Base-by-base conservation (phyloP, 2,888 invertebrate species). In the Drosophila borborema region DNA sequence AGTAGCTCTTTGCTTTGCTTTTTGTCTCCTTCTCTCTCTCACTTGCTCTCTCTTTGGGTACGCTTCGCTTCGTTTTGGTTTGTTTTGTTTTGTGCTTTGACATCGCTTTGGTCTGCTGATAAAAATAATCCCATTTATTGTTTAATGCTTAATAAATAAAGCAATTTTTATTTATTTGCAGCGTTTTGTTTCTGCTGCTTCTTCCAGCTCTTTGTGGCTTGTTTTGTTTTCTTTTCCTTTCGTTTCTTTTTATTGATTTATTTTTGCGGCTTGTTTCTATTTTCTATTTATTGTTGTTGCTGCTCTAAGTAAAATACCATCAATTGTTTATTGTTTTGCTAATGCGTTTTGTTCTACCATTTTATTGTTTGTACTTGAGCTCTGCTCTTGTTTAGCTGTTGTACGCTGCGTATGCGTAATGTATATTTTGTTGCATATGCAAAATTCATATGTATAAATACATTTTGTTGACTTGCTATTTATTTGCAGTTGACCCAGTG, bases 121-220 rank as follows among this genome's bases (percentile, higher is more conserved):
- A 81, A 77, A 85, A 81, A 86, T 90, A 86, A 86, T 88, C 74
- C 89, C 86, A 86, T 86, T 89, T 89, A 89, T 86, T 86, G 88
- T 86, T 90, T 86, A 86, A 86, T 90, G 89, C 89, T 86, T 83
- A 86, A 90, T 87, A 90, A 90, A 87, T 89, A 82, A 83, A 83
- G 78, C 81, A 90, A 90, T 88, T 88, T 81, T 86, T 86, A 90
- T 90, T 90, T 90, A 83, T 88, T 83, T 81, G 71, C 60, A 55
- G 64, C 80, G 56, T 74, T 80, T 72, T 82, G 77, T 81, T 77
- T 71, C 65, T 61, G 65, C 63, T 63, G 64, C 68, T 56, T 51
- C 59, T 53, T 68, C 46, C 49, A 64, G 43, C 64, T 59, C 66
- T 49, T 34, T 34, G 36, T 53, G 36, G 62, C 59, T 70, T 72